Base-by-base conservation (phyloP, 53 echinoderm and acorn worm genomes). In the Astropecten irregularis region DNA sequence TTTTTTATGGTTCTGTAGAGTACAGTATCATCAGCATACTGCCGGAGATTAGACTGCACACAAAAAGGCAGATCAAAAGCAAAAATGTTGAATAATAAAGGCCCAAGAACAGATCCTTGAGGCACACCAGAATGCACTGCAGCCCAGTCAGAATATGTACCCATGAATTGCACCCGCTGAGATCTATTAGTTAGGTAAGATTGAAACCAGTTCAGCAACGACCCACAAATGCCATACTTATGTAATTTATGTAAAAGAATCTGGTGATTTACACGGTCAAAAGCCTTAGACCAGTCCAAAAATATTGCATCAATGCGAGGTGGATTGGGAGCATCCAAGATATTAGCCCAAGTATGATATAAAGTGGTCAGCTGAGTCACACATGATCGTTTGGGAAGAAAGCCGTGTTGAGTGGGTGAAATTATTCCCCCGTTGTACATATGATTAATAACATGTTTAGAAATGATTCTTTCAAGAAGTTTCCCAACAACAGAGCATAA, bases 221-320 rank as follows among this genome's bases (percentile, higher is more conserved):
- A 50, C 1, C n/a, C n/a, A n/a, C n/a, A n/a, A n/a, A n/a, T n/a
- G n/a, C n/a, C n/a, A n/a, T n/a, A n/a, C n/a, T n/a, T 49, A 44
- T 70, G 71, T 70, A 50, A 70, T 47, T 70, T 70, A 28, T 70
- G 0, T 21, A 47, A 44, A 20, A 70, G 71, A 50, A 70, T 33
- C 25, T 70, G 71, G 31, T 70, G 49, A 70, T 27, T 70, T 29
- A n/a, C n/a, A n/a, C n/a, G n/a, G n/a, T n/a, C n/a, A n/a, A n/a
- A n/a, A n/a, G n/a, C n/a, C n/a, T n/a, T n/a, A n/a, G n/a, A n/a
- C n/a, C n/a, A n/a, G n/a, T n/a, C n/a, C n/a, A n/a, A n/a, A n/a
- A n/a, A n/a, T n/a, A n/a, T n/a, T n/a, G n/a, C n/a, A n/a, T n/a
- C n/a, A n/a, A n/a, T n/a, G n/a, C n/a, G n/a, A n/a, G n/a, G n/a